These are phyloP conservation scores for Eupithecia inturbata DNA, from an alignment of 2,888 invertebrate species.

Conservation along the genomic window DNA sequence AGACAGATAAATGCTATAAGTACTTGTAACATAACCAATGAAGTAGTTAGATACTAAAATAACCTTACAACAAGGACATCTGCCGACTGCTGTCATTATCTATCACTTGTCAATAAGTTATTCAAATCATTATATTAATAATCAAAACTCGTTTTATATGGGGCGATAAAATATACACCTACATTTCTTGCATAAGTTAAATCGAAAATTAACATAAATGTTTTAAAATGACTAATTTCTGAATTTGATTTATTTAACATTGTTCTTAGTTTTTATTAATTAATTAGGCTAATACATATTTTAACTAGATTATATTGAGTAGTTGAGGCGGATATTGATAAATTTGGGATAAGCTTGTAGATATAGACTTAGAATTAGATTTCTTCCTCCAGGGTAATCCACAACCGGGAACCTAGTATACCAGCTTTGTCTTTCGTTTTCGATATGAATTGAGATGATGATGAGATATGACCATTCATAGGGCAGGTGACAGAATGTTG, in stretches of 20 bases:
- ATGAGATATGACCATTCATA: constrained; percentile 49
- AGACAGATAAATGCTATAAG: constrained; percentile 22
- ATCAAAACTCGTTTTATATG: background rate
- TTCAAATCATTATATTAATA: background rate
- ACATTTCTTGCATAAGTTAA: background rate
- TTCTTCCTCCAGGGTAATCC: constrained; percentile 41
- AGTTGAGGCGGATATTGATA: constrained; percentile 1
- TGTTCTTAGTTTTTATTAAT: background rate
- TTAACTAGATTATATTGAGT: background rate
- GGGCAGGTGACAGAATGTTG: constrained; percentile 67
- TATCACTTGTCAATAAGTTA: background rate
- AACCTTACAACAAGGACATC: constrained; percentile 20
- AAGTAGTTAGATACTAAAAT: background rate
- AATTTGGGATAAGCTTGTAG: constrained; percentile 21
- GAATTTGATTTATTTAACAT: background rate
- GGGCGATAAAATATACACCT: background rate
- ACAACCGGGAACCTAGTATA: constrained; percentile 43
- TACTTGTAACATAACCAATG: background rate
- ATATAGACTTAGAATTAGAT: constrained; percentile 35
- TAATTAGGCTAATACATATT: background rate
- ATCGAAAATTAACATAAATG: background rate
- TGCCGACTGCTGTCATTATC: constrained; percentile 7
- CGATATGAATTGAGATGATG: constrained; percentile 48
- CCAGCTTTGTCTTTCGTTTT: constrained; percentile 36
- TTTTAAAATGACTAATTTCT: background rate